Base-by-base conservation (phyloP, 2,113 vertebrate genomes). In the Oryzias woworae region DNA sequence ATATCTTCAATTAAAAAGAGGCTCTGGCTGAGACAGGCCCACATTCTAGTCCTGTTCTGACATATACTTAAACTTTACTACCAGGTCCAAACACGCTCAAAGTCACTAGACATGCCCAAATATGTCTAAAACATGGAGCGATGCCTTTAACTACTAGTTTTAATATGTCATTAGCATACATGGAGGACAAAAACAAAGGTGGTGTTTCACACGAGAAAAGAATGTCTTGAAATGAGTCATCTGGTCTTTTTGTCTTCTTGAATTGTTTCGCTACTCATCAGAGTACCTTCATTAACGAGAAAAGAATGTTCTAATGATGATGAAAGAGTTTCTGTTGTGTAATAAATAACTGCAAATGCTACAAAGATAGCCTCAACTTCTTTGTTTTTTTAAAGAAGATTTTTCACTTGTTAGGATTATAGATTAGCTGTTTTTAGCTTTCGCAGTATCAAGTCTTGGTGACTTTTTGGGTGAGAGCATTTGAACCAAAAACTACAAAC, bases 51-150 rank as follows among this genome's bases (percentile, higher is more conserved):
- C 46, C 36, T 3, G 3, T 47, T 58, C 61, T 62, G 69, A 71
- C 66, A 65, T 71, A 68, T 66, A 84, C 68, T 67, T 80, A 80
- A 64, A 65, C 49, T 63, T 78, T 62, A 50, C 31, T 47, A 57
- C 69, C 62, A 59, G 22, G 66, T 49, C 69, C 41, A 58, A 31
- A 79, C 72, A 67, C 65, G 47, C 59, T 77, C 49, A 76, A 52
- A 80, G 66, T 61, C 73, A 67, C 71, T 77, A 74, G 71, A 77
- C 82, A 63, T 78, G 80, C 67, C 80, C 60, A 71, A 80, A 75
- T 75, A 68, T 81, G 28, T 74, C 82, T 63, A 50, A 80, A 78
- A 75, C 54, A 44, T 66, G 44, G 12, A 48, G n/a, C 51, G 42
- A 72, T 75, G 47, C 57, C 20, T 67, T 4, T 77, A 85, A 83